Percentiles rank a stretch among this genome's conserved stretches.
phyloP scores from a whole-genome alignment of 1,140 invertebrate genomes.

The Microvelia longipes region DNA sequence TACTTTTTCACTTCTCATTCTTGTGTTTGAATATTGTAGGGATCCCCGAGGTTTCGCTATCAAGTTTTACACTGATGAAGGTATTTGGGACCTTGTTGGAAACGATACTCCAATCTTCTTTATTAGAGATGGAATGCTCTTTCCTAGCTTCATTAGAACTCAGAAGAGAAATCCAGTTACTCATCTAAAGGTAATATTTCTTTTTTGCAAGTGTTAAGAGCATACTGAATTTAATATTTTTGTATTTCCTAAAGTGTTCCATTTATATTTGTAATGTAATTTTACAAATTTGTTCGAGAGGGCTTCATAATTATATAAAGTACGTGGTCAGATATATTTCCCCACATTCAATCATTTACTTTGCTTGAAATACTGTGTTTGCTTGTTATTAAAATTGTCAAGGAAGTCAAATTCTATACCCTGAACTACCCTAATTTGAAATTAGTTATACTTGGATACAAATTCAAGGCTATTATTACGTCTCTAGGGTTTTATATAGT shows the following conservation, averaged over 20 bases:
- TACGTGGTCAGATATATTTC: too few relatives aligned
- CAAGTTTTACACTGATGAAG: conserved; percentile 91
- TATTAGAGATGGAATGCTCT: conserved; percentile 76
- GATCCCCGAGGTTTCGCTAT: conserved; percentile 87
- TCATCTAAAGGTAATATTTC: conserved; percentile 52
- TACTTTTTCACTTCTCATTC: too few relatives aligned
- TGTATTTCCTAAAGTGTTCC: conserved; percentile 54
- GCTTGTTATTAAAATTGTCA: too few relatives aligned
- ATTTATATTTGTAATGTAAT: conserved; percentile 76
- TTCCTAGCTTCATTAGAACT: conserved; percentile 77
- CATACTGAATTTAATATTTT: not conserved
- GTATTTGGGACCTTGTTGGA: conserved; percentile 91
- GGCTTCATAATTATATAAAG: too few relatives aligned
- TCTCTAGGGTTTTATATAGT: too few relatives aligned
- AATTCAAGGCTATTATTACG: too few relatives aligned
- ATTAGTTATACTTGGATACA: too few relatives aligned
- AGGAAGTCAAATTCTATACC: too few relatives aligned
- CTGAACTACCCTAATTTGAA: too few relatives aligned
- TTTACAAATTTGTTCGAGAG: conserved; percentile 49
- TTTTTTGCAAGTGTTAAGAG: not conserved
- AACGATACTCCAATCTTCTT: conserved; percentile 96
- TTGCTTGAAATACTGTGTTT: too few relatives aligned
- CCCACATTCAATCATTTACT: too few relatives aligned
- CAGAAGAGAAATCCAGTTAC: conserved; percentile 89
- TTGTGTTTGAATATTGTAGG: too few relatives aligned